Evolutionary conservation across 2,113 vertebrate species (phyloP).

Genomic region (Peucedramus taeniatus): DNA sequence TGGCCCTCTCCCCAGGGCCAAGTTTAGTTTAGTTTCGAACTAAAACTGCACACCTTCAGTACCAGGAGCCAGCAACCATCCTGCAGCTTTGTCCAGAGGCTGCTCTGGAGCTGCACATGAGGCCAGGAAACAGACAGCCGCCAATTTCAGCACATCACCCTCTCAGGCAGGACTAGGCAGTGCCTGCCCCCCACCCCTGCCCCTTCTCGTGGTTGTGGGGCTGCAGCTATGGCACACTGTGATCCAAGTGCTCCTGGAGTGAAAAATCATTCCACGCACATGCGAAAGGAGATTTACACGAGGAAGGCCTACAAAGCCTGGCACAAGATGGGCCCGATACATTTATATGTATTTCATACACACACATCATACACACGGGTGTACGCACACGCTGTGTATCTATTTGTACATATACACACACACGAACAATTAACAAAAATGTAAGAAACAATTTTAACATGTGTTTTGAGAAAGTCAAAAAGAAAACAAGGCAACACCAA

Average conservation of each 20-base stretch:
- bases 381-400: background rate
- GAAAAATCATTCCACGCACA: background rate
- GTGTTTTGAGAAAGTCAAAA: background rate
- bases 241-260: background rate
- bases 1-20: background rate
- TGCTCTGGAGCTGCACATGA: background rate
- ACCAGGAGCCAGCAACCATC: background rate
- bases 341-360: background rate
- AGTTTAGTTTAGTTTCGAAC: background rate
- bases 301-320: background rate
- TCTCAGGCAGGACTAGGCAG: background rate
- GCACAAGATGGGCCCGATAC: fast-evolving
- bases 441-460: background rate
- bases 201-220: fast-evolving
- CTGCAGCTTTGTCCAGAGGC: background rate
- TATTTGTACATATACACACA: background rate
- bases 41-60: background rate
- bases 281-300: background rate
- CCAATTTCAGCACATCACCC: background rate
- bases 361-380: background rate
- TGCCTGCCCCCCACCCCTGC: fast-evolving
- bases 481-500: background rate
- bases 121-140: background rate
- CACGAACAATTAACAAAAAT: background rate
- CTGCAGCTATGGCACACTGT: background rate